Base-by-base conservation (phyloP, 2,113 vertebrate genomes). In the Tiliqua scincoides region DNA sequence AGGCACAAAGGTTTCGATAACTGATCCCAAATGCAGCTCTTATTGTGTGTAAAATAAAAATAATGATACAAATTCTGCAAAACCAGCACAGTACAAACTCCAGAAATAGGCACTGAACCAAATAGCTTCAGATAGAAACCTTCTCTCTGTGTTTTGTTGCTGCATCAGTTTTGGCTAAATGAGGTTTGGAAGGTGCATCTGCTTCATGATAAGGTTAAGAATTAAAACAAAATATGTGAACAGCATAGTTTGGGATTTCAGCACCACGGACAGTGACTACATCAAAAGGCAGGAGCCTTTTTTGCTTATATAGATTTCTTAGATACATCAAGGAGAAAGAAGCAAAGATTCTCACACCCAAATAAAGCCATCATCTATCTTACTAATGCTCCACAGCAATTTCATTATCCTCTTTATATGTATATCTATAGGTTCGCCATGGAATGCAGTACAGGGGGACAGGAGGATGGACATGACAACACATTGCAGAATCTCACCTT, bases 231-330 rank as follows among this genome's bases (percentile, higher is more conserved):
- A 67, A 43, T 2, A n/a, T 25, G n/a, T 18, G 59, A 79, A 65
- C 52, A 35, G 8, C 27, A 68, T 0, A 10, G 30, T 5, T 25
- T 2, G 37, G 6, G 7, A 0, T 11, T 89, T 76, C 94, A 95
- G 93, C 88, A 94, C 93, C 93, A 43, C 30, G 93, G 94, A 8
- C 89, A 95, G 93, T 61, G 30, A 27, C 57, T 57, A 11, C 1
- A 1, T 43, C 35, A 75, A 11, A 32, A 59, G 14, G 5, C 9
- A 63, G 30, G 43, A 32, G 10, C 21, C 0, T 3, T 21, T 20
- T 75, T 82, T 76, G n/a, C 52, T 59, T 21, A 20, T 81, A 35
- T 57, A 25, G 43, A 48, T 65, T 27, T 73, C 52, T 48, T 5
- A 67, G 27, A 74, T 27, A 43, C 30, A 67, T 65, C 48, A 23